Base-by-base conservation (phyloP, 2,888 invertebrate species). In the Strigamia crassipes region DNA sequence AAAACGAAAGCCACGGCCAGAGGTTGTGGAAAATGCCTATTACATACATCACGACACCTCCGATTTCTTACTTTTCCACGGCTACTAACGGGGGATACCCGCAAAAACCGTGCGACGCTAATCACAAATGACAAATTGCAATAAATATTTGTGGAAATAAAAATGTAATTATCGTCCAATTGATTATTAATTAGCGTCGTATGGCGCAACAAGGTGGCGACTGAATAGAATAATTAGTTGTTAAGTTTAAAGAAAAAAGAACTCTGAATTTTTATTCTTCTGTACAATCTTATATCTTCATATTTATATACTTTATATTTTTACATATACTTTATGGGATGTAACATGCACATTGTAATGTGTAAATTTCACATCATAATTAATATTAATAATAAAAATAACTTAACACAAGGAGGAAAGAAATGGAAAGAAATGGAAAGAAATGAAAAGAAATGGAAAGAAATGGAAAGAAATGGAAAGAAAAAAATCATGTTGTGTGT, bases 21-120 rank as follows among this genome's bases (percentile, higher is more conserved):
- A 94, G 2, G 96, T 96, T 0, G 96, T 97, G 95, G 94, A 95
- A 84, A 97, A 97, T 86, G 95, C 96, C 0, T 96, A 97, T 87
- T 95, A 94, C 86, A 95, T 94, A 0, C 96, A 96, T 85, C 97
- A 97, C 86, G 96, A 96, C 87, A 93, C 96, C 0, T 96, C 96
- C 88, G 96, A 96, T 86, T 90, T 96, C 12, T 89, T 97, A 15
- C 92, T 92, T 85, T 93, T 93, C 56, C 90, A 96, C 84, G 97
- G 97, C 0, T 97, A 96, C 87, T 93, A 94, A 41, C 73, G 31
- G 27, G 73, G 73, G 9, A 12, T 8, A 31, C 21, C 56, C 5
- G 73, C 27, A 73, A 73, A 73, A 31, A 9, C 23, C 27, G 27
- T 27, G 27, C 3, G 27, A 66, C n/a, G 6, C 13, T n/a, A n/a